Conservation (phyloP, 2,888 invertebrate genomes). For the Magallana nippona region DNA sequence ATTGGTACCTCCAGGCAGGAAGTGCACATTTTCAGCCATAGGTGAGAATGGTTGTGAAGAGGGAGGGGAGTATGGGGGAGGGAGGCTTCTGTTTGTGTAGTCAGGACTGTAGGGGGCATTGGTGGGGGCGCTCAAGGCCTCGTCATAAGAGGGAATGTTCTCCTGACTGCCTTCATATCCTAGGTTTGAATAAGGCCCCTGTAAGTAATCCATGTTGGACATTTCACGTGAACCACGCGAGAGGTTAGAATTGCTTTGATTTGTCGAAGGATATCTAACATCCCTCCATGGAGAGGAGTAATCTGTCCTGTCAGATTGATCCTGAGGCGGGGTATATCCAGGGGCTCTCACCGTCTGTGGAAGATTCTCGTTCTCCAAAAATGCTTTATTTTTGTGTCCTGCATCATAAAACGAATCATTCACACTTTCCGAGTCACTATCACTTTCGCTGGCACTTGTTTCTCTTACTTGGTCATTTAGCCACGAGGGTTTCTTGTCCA, state of each 20-base stretch:
- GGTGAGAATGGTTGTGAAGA: constrained; percentile 18
- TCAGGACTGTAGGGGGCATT: not conserved
- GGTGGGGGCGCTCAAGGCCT: not conserved
- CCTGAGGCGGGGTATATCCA: constrained; percentile 23
- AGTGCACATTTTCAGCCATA: not conserved
- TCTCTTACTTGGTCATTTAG: constrained; percentile 52
- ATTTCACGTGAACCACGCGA: constrained; percentile 39
- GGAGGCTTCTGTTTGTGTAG: not conserved
- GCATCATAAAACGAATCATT: constrained; percentile 35
- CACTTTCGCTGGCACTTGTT: constrained; percentile 50
- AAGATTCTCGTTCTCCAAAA: constrained; percentile 37
- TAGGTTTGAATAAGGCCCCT: constrained; percentile 21
- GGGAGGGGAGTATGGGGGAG: constrained; percentile 18
- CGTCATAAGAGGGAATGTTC: constrained; percentile 19
- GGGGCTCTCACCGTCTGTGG: constrained; percentile 34
- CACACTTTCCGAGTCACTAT: constrained; percentile 45
- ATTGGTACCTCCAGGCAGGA: not conserved
- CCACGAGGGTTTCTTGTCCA: constrained; percentile 49
- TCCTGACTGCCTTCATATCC: constrained; percentile 37
- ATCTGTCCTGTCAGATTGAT: constrained; percentile 38
- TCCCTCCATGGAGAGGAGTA: constrained; percentile 40
- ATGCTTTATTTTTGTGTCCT: constrained; percentile 44
- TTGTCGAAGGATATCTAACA: not conserved
- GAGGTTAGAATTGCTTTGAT: constrained; percentile 22
- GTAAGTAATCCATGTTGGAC: constrained; percentile 43